phyloP scores from a whole-genome alignment of 2,113 vertebrate genomes.

The Phyllopteryx taeniolatus region DNA sequence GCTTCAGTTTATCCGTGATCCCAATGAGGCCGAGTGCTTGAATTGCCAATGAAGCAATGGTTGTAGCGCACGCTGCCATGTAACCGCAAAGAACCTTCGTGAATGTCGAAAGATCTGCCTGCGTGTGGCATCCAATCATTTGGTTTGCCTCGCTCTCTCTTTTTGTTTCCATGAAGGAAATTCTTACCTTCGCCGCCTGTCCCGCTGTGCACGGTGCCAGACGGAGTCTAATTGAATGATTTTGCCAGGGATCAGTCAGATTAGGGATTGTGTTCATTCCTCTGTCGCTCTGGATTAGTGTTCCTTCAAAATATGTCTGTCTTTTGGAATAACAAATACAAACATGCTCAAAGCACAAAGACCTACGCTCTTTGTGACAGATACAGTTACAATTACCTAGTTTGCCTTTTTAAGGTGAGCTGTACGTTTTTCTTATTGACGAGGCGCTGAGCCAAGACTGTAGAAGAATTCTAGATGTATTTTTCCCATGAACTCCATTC shows the following conservation, averaged over 20 bases:
- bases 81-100: not conserved
- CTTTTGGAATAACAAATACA: slow-evolving; percentile 40
- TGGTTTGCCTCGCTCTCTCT: slow-evolving; percentile 19
- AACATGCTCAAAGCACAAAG: not conserved
- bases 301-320: slow-evolving; percentile 54
- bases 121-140: slow-evolving; percentile 41
- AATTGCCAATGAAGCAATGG: too few relatives aligned
- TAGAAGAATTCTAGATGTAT: slow-evolving; percentile 2
- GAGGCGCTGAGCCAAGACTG: not conserved
- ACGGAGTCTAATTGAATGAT: slow-evolving; percentile 68
- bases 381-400: not conserved
- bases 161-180: slow-evolving; percentile 34
- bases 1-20: too few relatives aligned
- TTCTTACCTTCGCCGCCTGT: slow-evolving; percentile 45
- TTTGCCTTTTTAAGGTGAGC: not conserved
- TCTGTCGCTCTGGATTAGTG: slow-evolving; percentile 66
- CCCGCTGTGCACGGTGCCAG: slow-evolving; percentile 31
- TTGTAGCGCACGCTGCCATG: too few relatives aligned
- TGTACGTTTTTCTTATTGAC: not conserved
- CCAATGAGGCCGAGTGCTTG: too few relatives aligned
- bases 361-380: not conserved
- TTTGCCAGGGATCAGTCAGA: slow-evolving; percentile 64
- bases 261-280: slow-evolving; percentile 71
- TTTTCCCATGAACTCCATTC: slow-evolving; percentile 38
- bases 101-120: not conserved